Evolutionary conservation across 2,113 vertebrate genomes (phyloP), one percentile per base, ranked within the genome.

Genomic region (Perca schrenkii): DNA sequence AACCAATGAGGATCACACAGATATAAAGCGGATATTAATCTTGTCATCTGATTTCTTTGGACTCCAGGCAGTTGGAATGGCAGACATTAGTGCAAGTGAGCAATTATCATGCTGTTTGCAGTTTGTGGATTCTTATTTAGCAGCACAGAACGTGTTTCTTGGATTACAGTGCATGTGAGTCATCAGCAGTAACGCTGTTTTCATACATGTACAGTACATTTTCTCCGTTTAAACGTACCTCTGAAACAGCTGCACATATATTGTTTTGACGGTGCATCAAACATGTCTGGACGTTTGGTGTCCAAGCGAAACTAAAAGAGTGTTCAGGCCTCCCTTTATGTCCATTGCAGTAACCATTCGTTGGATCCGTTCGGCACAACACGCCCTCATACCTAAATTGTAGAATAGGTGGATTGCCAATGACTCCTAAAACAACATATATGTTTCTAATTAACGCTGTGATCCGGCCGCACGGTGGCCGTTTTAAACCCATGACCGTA

Each of bases 81-180:
- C 68, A 43, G 19, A 63, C 34, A 56, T 31, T 54, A 8, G 34
- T 34, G 5, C 16, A 56, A 56, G 14, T 22, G 68, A 43, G n/a
- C 34, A 43, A 40, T 40, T 8, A 1, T 10, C 8, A 40, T 40
- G 8, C 40, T 40, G 40, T 40, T 40, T 40, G 40, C 40, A 40
- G 31, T 54, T 69, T 70, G 52, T 16, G 67, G 47, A 54, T 40
- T 54, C 31, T 36, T 22, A 70, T 54, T 22, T 54, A 50, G 40
- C 21, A 70, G 31, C 50, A 54, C 34, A 16, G 13, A 34, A 68
- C 17, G n/a, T 53, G 19, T 68, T 53, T n/a, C 16, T 14, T 4
- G 17, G 17, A 68, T n/a, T 34, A 13, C 3, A 53, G 8, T 68
- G 28, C 2, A 34, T 53, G 19, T 8, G 17, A 34, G 12, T 53